Evolutionary conservation across 64 coral and sea anemone genomes (phyloP), one percentile per base, ranked within the genome.

Genomic region (Pachyseris speciosa): DNA sequence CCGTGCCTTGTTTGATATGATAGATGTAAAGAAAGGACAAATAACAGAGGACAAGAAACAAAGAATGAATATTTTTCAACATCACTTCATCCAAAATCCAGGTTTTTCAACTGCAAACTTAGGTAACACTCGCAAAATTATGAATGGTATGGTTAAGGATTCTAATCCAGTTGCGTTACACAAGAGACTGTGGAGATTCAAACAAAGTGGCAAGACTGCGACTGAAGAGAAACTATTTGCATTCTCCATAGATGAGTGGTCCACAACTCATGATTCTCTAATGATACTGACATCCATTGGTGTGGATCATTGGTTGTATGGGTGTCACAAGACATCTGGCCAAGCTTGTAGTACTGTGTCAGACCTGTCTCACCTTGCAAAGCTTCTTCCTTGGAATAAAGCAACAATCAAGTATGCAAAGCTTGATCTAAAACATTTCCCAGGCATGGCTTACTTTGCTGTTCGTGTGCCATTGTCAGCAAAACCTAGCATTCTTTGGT

Each of bases 1-100:
- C 51, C 68, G 97, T 33, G 97, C 93, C 39, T 77, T 99, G 53
- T 99, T 99, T 89, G 86, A 95, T 16, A 87, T 99, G 86, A 90
- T 99, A 47, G 97, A 99, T 72, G 41, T 44, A 93, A 32, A 66
- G 15, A 89, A 74, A 58, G 36, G 41, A 81, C 94, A 93, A 43
- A 99, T 99, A 71, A 59, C 83, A 0, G 41, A 33, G 39, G 73
- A 58, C 41, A 87, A 87, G 28, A 41, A 36, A 37, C 16, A 26
- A 13, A 95, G 93, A 83, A 83, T 86, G 57, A 80, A 71, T 28
- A 69, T 83, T 41, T 83, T 95, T 22, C 20, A 50, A 45, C 41
- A 99, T 67, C 57, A 99, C 89, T 99, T 99, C 87, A 31, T 89
- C 11, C 67, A 88, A 17, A 86, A 86, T 55, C 37, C 39, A 84